A percentile compares a stretch with the other conserved stretches of the same genome.
These are phyloP conservation scores for Tympanuchus pallidicinctus DNA, from an alignment of 2,113 vertebrate species.

Conservation along the genomic window DNA sequence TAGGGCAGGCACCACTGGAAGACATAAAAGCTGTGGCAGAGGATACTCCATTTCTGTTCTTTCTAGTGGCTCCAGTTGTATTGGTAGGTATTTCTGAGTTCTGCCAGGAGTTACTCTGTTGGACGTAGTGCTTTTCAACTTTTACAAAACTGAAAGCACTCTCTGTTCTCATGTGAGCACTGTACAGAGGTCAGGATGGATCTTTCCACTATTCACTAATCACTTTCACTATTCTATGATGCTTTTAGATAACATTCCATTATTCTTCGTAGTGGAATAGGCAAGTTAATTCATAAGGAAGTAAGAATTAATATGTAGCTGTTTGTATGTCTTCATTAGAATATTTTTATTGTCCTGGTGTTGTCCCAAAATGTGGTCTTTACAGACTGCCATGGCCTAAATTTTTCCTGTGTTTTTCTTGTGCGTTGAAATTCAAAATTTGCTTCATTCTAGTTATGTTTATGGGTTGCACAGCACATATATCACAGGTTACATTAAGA, in stretches of 20 bases:
- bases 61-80: background rate
- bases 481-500: background rate
- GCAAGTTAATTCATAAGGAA: background rate
- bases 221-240: background rate
- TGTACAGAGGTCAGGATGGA: background rate
- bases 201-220: background rate
- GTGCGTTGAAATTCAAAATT: background rate
- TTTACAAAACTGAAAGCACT: background rate
- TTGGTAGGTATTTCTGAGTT: background rate
- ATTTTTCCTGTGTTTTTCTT: background rate
- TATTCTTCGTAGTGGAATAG: background rate
- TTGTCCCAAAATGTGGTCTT: background rate
- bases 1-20: fast-evolving
- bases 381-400: background rate
- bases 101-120: background rate
- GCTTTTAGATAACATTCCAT: background rate
- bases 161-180: background rate
- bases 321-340: background rate
- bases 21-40: background rate
- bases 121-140: background rate
- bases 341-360: background rate
- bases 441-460: background rate
- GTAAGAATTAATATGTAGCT: background rate
- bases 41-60: background rate
- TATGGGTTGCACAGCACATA: background rate